Evolutionary conservation across 2,113 vertebrate genomes (phyloP).

Genomic region (Rhinogobius similis): DNA sequence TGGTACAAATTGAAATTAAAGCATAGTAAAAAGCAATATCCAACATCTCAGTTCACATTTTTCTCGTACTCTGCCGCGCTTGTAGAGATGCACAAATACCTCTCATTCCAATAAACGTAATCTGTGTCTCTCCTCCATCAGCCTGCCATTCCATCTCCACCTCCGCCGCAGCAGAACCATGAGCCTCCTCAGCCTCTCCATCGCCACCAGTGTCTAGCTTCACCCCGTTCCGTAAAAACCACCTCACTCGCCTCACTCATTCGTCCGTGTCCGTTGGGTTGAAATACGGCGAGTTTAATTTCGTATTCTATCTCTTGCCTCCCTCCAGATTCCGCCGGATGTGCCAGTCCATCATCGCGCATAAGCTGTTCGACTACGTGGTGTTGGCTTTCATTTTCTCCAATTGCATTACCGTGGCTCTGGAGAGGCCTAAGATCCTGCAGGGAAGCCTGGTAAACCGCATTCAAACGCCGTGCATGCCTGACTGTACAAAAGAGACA

Average conservation of each 20-base stretch:
- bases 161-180: neutral
- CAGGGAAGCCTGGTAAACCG: slow-evolving; percentile 91
- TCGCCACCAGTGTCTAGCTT: neutral
- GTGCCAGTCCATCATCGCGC: slow-evolving; percentile 94
- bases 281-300: neutral
- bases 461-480: slow-evolving; percentile 11
- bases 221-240: neutral
- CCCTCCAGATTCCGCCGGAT: slow-evolving; percentile 88
- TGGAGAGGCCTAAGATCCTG: slow-evolving; percentile 96
- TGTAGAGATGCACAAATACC: neutral
- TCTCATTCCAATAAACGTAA: neutral
- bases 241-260: neutral
- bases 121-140: neutral
- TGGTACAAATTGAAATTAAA: too few species aligned
- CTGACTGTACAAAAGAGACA: neutral
- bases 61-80: too few species aligned
- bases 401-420: slow-evolving; percentile 97
- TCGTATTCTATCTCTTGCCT: neutral
- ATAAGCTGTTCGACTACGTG: slow-evolving; percentile 96
- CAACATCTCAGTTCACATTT: neutral
- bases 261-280: neutral
- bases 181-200: neutral
- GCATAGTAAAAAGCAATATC: too few species aligned
- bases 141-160: neutral
- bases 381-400: slow-evolving; percentile 98